Evolutionary conservation across 1,140 invertebrate genomes (phyloP).

Genomic region (Acromyrmex charruanus): DNA sequence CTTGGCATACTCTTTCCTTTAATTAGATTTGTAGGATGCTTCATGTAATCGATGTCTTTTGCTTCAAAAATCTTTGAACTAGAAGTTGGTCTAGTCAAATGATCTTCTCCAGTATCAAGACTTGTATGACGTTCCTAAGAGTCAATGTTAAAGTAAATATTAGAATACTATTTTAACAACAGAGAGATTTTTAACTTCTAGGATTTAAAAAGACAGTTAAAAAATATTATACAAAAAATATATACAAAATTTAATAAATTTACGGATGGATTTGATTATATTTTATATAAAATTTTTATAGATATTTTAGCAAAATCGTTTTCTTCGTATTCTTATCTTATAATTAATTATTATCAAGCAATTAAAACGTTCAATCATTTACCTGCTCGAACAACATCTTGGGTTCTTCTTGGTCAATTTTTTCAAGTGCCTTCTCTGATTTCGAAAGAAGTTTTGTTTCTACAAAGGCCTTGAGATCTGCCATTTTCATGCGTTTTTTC

Average conservation of each 20-base stretch:
- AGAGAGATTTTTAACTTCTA: neutral
- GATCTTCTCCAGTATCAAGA: constrained; percentile 92
- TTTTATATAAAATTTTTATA: neutral
- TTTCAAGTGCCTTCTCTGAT: constrained; percentile 96
- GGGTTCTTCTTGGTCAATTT: constrained; percentile 93
- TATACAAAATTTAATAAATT: neutral
- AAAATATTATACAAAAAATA: no score
- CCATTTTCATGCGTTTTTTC: constrained; percentile 95
- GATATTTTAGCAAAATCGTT: neutral
- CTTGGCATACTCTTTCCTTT: constrained; percentile 98
- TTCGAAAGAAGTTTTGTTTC: constrained; percentile 96
- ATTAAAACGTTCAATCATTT: constrained; percentile 58
- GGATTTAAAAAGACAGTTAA: constrained; percentile 60
- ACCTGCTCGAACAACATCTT: constrained; percentile 88
- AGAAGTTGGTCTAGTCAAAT: constrained; percentile 89
- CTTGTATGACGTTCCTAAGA: constrained; percentile 92
- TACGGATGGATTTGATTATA: neutral
- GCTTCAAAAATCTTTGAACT: constrained; percentile 88
- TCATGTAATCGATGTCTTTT: constrained; percentile 82
- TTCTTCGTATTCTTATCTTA: neutral
- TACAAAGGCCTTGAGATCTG: constrained; percentile 95
- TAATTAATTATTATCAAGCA: constrained; percentile 18
- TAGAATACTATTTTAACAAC: neutral
- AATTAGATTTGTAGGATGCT: constrained; percentile 90
- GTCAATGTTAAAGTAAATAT: constrained; percentile 1